These are phyloP conservation scores for Otus sunia DNA, from an alignment of 2,113 vertebrate genomes.

Conservation along the genomic window DNA sequence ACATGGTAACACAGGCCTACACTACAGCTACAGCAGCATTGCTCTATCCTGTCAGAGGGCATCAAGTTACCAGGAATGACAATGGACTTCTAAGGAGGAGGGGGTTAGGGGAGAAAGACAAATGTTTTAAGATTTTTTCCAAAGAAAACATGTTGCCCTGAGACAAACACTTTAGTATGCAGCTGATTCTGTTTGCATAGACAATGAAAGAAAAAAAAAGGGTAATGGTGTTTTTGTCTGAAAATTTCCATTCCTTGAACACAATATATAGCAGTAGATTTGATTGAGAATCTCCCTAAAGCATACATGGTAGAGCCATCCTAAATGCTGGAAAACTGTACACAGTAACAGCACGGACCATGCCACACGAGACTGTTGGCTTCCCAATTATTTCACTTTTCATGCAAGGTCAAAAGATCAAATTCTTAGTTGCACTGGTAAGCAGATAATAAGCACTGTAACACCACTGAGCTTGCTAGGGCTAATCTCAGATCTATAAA, in stretches of 20 bases:
- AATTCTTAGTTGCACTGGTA: background rate
- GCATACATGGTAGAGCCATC: background rate
- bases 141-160: background rate
- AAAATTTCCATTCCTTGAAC: background rate
- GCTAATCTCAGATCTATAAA: background rate
- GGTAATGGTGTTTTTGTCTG: background rate
- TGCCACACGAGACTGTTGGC: background rate
- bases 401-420: background rate
- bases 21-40: background rate
- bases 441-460: background rate
- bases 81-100: background rate
- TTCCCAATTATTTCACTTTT: background rate
- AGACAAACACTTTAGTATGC: background rate
- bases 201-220: background rate
- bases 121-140: background rate
- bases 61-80: slow-evolving; percentile 63
- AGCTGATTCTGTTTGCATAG: background rate
- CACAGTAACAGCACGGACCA: background rate
- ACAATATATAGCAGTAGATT: background rate
- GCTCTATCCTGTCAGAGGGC: slow-evolving; percentile 15
- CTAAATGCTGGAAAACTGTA: background rate
- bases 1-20: background rate
- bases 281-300: background rate
- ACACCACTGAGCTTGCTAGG: background rate
- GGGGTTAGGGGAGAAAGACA: background rate